phyloP scores from a whole-genome alignment of 2,888 invertebrate species.

The Protodeltote pygarga region DNA sequence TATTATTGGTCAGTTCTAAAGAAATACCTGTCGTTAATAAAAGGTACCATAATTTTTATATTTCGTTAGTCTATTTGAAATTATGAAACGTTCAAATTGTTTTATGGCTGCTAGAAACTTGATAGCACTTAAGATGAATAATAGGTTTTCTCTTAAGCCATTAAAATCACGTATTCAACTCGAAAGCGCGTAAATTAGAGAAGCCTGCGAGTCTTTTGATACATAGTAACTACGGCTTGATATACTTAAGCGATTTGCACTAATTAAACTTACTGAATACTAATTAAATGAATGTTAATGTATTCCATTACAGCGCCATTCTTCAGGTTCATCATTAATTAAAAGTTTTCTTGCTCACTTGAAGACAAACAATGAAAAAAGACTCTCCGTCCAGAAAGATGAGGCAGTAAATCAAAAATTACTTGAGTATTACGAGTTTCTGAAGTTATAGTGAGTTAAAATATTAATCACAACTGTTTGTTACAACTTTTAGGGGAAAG shows the following conservation, averaged over 20 bases:
- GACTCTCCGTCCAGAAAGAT: not conserved
- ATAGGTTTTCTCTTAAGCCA: not conserved
- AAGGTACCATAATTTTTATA: too few relatives aligned
- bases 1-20: too few relatives aligned
- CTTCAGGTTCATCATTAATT: constrained; percentile 15
- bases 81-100: not conserved
- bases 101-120: not conserved
- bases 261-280: constrained; percentile 17
- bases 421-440: constrained; percentile 12
- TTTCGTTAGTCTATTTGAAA: not conserved
- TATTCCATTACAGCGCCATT: constrained; percentile 8
- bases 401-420: constrained; percentile 16
- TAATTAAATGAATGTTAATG: constrained; percentile 24
- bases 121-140: not conserved
- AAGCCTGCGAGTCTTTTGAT: too few relatives aligned
- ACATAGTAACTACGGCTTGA: constrained; percentile 14
- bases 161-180: not conserved
- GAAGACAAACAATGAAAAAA: constrained; percentile 14
- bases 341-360: constrained; percentile 7
- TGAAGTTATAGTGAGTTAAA: constrained; percentile 42
- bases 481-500: constrained; percentile 46
- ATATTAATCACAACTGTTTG: constrained; percentile 57
- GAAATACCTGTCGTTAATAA: too few relatives aligned
- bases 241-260: not conserved
- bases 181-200: constrained; percentile 2